phyloP scores from a whole-genome alignment of 2,888 invertebrate genomes.

The Limnephilus auricula region DNA sequence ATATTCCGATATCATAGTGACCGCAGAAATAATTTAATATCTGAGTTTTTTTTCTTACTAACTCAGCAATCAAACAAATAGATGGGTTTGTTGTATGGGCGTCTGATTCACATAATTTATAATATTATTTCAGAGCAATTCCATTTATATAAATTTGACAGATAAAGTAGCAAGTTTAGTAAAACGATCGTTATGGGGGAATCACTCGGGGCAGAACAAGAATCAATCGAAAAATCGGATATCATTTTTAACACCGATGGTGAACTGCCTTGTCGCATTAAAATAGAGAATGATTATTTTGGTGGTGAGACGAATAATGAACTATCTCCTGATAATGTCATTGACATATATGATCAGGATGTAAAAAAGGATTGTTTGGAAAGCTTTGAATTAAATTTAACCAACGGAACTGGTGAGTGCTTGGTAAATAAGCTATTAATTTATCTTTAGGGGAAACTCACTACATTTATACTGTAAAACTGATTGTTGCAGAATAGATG shows the following conservation, averaged over 20 bases:
- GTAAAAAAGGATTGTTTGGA: background rate
- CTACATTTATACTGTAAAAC: background rate
- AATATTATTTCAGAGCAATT: background rate
- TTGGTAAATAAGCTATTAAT: background rate
- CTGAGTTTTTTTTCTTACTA: background rate
- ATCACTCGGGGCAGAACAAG: background rate
- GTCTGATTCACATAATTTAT: background rate
- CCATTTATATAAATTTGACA: background rate
- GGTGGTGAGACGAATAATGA: background rate
- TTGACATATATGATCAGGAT: background rate
- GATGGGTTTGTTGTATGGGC: background rate
- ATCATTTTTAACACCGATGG: background rate
- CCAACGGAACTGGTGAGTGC: background rate
- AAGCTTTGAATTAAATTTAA: background rate
- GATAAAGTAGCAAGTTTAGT: background rate
- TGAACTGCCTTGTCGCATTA: background rate
- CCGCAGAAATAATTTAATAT: background rate
- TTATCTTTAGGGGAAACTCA: too few species aligned
- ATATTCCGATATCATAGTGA: background rate
- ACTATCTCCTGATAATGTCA: background rate
- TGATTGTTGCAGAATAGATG: background rate
- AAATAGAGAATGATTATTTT: background rate
- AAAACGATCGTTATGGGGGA: background rate
- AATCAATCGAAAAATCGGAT: background rate
- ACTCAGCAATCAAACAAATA: background rate